These are phyloP conservation scores for Darevskia mixta DNA, from an alignment of 2,797 vertebrate species.

Conservation along the genomic window DNA sequence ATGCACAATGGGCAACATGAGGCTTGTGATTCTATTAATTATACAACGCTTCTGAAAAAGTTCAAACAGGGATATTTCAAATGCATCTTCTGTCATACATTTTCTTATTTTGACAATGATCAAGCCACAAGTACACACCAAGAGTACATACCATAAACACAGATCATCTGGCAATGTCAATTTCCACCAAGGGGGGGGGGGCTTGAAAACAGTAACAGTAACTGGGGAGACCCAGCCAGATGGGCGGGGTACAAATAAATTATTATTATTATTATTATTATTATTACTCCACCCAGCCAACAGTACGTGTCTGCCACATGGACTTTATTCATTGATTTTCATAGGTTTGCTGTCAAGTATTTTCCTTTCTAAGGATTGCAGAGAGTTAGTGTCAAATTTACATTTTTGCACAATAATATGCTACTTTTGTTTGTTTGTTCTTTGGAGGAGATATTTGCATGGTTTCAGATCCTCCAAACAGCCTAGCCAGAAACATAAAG, in stretches of 20 bases:
- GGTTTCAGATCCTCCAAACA: neutral
- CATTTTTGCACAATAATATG: neutral
- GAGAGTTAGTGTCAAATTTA: neutral
- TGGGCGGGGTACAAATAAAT: no score
- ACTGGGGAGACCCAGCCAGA: no score
- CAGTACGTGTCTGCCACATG: neutral
- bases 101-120: neutral
- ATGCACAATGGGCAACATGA: neutral
- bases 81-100: neutral
- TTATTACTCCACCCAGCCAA: no score
- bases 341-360: neutral
- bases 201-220: neutral
- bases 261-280: no score
- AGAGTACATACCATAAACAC: neutral
- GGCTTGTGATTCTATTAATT: conserved; percentile 1
- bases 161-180: neutral
- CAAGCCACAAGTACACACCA: neutral
- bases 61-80: neutral
- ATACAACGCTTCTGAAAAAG: conserved; percentile 1
- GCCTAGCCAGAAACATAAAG: no score
- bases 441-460: neutral
- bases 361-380: neutral
- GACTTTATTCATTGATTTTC: neutral
- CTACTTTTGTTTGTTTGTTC: neutral
- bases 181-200: neutral